Percentiles rank a stretch among this genome's conserved stretches.
Evolutionary conservation across 1,140 invertebrate genomes (phyloP).

Genomic region (Acromyrmex echinatior): DNA sequence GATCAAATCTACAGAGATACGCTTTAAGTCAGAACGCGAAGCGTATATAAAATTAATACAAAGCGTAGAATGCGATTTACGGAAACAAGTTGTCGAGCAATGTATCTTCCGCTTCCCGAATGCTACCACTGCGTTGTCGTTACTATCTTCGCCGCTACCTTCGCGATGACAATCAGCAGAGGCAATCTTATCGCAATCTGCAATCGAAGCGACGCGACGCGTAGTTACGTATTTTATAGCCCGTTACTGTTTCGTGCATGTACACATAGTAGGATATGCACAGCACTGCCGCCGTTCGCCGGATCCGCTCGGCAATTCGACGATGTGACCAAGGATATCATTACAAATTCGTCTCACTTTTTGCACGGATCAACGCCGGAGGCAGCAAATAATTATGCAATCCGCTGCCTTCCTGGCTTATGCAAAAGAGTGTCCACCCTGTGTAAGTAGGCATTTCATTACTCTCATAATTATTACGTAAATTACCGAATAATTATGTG

Average conservation of each 20-base stretch:
- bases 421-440: conserved; percentile 28
- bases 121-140: background rate
- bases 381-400: conserved; percentile 32
- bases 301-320: conserved; percentile 25
- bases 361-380: conserved; percentile 53
- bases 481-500: conserved; percentile 45
- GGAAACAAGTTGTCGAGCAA: conserved; percentile 18
- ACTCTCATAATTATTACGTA: conserved; percentile 67
- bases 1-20: background rate
- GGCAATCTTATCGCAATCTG: conserved; percentile 71
- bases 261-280: background rate
- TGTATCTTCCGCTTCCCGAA: conserved; percentile 17
- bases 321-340: conserved; percentile 41
- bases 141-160: background rate
- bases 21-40: background rate
- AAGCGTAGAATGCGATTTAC: background rate
- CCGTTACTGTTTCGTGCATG: conserved; percentile 12
- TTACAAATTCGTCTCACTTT: conserved; percentile 71
- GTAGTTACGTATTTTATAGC: conserved; percentile 62
- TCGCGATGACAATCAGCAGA: conserved; percentile 65
- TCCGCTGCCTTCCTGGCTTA: conserved; percentile 42
- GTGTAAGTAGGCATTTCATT: conserved; percentile 39
- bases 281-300: background rate
- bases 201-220: conserved; percentile 41
- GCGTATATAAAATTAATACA: background rate